Base-by-base conservation (phyloP, 2,113 vertebrate genomes). In the Barbus barbus region DNA sequence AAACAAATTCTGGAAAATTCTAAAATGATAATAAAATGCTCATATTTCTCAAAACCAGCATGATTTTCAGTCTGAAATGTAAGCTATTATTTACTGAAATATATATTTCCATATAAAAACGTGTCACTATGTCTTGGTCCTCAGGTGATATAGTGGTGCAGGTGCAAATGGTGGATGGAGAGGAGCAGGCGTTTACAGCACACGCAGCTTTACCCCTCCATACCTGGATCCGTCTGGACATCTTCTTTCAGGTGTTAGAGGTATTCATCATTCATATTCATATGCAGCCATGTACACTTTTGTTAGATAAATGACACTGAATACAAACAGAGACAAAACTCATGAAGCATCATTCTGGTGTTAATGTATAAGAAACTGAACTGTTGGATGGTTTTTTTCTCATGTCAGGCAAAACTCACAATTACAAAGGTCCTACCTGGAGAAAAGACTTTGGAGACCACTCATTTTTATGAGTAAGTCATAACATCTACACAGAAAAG, bases 201-300 rank as follows among this genome's bases (percentile, higher is more conserved):
- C 89, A 91, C 14, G 92, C 93, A 24, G 88, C 72, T 61, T 75
- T 97, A 85, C 95, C 96, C 73, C 91, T 96, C 85, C 90, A 90
- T 89, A 94, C 93, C 53, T 98, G 97, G 97, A 94, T 96, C 85
- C 93, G 96, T 48, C 90, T 99, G 77, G 96, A 99, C 89, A 85
- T 96, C 81, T 95, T 92, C 63, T 90, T 98, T 79, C 91, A 89
- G 6, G 92, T 94, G 82, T 93, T 93, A 82, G 92, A 95, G 96
- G 98, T 98, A 78, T 33, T 33, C 22, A 31, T 56, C 36, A 14
- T 13, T 4, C 1, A 41, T 63, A 26, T 28, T 28, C 9, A 28
- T 14, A 51, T 69, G n/a, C 24, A 69, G 38, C 36, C 11, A 18
- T 48, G 20, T 46, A 9, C 9, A 24, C 36, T 31, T 31, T n/a